These are phyloP conservation scores for Erannis defoliaria DNA, from an alignment of 2,888 invertebrate species.

Conservation along the genomic window DNA sequence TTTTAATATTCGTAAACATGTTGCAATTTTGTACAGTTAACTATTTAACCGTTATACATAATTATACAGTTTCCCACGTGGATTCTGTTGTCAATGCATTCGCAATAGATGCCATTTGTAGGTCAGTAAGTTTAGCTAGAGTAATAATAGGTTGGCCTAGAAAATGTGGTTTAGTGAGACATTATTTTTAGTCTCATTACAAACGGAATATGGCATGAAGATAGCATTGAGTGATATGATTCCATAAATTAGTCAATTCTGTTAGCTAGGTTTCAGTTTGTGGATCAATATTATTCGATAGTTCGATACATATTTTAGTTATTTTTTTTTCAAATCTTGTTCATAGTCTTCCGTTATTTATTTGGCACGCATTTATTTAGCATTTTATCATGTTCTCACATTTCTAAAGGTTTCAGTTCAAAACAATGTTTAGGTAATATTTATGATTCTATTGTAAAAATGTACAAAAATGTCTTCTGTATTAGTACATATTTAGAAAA, in stretches of 20 bases:
- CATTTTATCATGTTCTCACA: no score
- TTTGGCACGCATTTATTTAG: neutral
- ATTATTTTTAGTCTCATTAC: neutral
- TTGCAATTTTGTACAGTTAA: neutral
- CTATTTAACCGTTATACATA: neutral
- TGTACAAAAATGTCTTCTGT: slow-evolving; percentile 14
- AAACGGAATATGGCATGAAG: no score
- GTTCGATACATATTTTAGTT: no score
- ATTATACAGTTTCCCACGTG: neutral
- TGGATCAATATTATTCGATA: neutral
- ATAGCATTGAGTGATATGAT: neutral
- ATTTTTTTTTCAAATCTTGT: neutral
- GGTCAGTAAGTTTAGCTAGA: slow-evolving; percentile 8
- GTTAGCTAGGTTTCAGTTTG: neutral
- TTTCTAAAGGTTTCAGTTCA: slow-evolving; percentile 6
- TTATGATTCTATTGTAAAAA: slow-evolving; percentile 17
- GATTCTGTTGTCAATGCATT: no score
- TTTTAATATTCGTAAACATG: neutral
- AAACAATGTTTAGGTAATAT: neutral
- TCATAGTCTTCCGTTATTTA: slow-evolving; percentile 17
- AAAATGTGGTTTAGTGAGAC: neutral
- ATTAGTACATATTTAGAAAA: slow-evolving; percentile 43
- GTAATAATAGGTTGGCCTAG: slow-evolving; percentile 3
- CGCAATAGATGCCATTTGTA: neutral
- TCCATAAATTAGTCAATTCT: neutral